These are phyloP conservation scores for Lordiphosa andalusiaca DNA, from an alignment of 2,888 invertebrate species.

Conservation along the genomic window DNA sequence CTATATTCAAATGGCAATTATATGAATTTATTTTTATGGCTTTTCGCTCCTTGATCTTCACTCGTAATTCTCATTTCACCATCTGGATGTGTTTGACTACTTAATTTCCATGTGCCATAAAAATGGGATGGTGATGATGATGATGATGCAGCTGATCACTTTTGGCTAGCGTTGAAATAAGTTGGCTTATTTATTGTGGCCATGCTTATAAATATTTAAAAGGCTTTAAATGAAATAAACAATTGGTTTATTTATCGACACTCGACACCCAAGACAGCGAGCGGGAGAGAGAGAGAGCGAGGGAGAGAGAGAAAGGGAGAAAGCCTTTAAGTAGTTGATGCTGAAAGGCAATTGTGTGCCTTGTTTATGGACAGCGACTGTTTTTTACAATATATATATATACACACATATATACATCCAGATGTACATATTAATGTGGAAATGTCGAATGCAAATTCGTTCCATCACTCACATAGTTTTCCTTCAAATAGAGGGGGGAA, in stretches of 20 bases:
- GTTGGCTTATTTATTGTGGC: conserved; percentile 62
- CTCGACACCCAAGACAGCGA: neutral
- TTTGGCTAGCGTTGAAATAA: conserved; percentile 52
- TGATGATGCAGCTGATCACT: conserved; percentile 25
- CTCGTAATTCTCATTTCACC: conserved; percentile 19
- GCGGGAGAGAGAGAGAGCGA: neutral
- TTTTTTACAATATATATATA: neutral
- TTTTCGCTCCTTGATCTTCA: neutral
- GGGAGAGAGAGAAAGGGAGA: conserved; percentile 2
- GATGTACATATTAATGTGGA: conserved; percentile 7
- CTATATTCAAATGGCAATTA: conserved; percentile 58
- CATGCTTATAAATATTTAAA: conserved; percentile 67
- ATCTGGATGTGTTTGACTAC: conserved; percentile 54
- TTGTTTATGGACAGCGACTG: conserved; percentile 21
- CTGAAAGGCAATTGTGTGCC: conserved; percentile 21
- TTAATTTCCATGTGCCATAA: conserved; percentile 74
- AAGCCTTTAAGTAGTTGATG: conserved; percentile 25
- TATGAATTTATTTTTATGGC: conserved; percentile 66
- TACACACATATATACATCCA: conserved; percentile 1
- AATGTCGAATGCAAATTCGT: conserved; percentile 69
- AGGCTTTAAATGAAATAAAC: conserved; percentile 67
- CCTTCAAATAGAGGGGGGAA: conserved; percentile 43
- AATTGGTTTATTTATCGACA: conserved; percentile 74
- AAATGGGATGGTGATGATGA: conserved; percentile 32
- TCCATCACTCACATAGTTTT: conserved; percentile 67